Base-by-base conservation (phyloP, 2,113 vertebrate genomes). In the Australoheros scitulus region DNA sequence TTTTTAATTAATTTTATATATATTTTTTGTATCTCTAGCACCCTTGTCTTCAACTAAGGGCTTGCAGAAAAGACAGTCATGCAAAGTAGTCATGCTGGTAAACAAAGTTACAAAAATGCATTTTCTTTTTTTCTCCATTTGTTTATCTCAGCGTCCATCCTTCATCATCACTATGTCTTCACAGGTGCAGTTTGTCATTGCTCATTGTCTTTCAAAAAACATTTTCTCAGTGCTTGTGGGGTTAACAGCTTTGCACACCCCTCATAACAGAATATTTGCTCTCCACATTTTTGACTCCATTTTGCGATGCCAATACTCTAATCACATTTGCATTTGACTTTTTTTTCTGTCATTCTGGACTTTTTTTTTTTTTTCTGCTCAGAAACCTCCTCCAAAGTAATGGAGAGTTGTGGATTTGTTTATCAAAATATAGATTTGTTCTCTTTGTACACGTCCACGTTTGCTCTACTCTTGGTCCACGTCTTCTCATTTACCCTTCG, bases 1-100 rank as follows among this genome's bases (percentile, higher is more conserved):
- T 95, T 94, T 94, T 92, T 78, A 89, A 92, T 93, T 94, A 70
- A 80, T 90, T 94, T 95, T 95, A 91, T 95, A 89, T 94, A 92
- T 92, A 90, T 90, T 94, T 85, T 94, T 94, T 95, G 88, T 94
- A 93, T 93, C 94, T 94, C 92, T 94, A 95, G 94, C 94, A 95
- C 94, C 94, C 93, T 95, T 92, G 90, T 95, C 91, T 95, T 95
- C 88, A 95, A 93, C 94, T 94, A 95, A 95, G 96, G 95, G 94
- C 92, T 96, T 94, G 95, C 94, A 95, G 94, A 95, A 95, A 96
- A 94, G 94, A 96, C 95, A 96, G 94, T 96, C 96, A 96, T 96
- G 96, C 96, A 96, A 95, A 95, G 92, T 91, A 95, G 88, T 96
- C 96, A 96, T 96, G 96, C 96, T 96, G 96, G 96, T 96, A 96